A percentile compares a stretch with the other conserved stretches of the same genome.
Conservation (phyloP, 1,140 invertebrate genomes). For the Teleopsis dalmanni region DNA sequence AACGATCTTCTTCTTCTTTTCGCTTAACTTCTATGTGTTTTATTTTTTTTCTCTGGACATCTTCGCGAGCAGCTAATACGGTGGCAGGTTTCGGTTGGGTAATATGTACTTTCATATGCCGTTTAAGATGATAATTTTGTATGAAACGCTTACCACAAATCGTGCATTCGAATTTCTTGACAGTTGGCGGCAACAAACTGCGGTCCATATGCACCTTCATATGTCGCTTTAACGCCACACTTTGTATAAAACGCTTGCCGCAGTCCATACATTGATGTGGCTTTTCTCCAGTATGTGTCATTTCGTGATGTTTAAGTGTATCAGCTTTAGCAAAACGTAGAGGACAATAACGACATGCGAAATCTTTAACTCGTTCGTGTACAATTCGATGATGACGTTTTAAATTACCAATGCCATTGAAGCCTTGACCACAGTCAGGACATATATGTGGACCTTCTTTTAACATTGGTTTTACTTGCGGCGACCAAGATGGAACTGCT, state of each 20-base stretch:
- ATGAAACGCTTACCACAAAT: too few species aligned
- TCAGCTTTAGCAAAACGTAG: slow-evolving; percentile 39
- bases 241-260: slow-evolving; percentile 37
- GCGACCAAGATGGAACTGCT: slow-evolving; percentile 36
- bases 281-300: slow-evolving; percentile 46
- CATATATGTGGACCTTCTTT: slow-evolving; percentile 40
- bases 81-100: too few species aligned
- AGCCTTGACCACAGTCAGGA: slow-evolving; percentile 37
- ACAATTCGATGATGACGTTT: slow-evolving; percentile 40
- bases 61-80: too few species aligned
- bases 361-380: slow-evolving; percentile 40
- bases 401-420: slow-evolving; percentile 39
- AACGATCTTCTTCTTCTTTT: slow-evolving; percentile 29
- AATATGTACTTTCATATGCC: too few species aligned
- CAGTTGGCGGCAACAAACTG: slow-evolving; percentile 34
- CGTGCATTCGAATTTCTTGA: too few species aligned
- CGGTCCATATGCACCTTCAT: slow-evolving; percentile 32
- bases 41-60: slow-evolving; percentile 32
- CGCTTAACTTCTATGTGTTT: slow-evolving; percentile 28
- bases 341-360: slow-evolving; percentile 36
- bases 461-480: slow-evolving; percentile 37
- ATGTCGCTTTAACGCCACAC: slow-evolving; percentile 36
- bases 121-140: too few species aligned
- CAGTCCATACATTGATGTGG: slow-evolving; percentile 36
- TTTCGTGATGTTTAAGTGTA: slow-evolving; percentile 38